A percentile compares a stretch with the other conserved stretches of the same genome.
phyloP scores from a whole-genome alignment of 92 coral and sea anemone genomes.

The Umimayanthus chanpuru region DNA sequence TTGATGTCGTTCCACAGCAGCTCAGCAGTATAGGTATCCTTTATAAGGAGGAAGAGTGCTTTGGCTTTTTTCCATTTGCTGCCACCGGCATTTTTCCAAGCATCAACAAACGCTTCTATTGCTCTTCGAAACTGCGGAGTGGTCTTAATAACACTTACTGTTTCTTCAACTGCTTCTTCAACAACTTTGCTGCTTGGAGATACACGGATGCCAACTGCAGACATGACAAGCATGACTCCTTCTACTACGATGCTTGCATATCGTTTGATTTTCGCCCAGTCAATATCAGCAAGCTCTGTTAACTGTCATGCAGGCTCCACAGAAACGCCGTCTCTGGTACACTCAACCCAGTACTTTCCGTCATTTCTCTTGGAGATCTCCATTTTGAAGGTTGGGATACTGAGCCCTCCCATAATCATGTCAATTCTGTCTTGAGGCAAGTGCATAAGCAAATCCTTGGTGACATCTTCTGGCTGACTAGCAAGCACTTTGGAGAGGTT shows the following conservation, averaged over 20 bases:
- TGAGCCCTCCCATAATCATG: slow-evolving; percentile 56
- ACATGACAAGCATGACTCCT: slow-evolving; percentile 54
- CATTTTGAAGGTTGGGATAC: slow-evolving; percentile 60
- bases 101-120: slow-evolving; percentile 35
- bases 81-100: slow-evolving; percentile 61
- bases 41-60: slow-evolving; percentile 58
- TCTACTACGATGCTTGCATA: slow-evolving; percentile 69
- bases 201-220: slow-evolving; percentile 50
- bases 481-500: slow-evolving; percentile 65
- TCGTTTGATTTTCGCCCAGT: slow-evolving; percentile 52
- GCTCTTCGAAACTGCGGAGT: slow-evolving; percentile 44
- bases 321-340: slow-evolving; percentile 49
- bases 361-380: slow-evolving; percentile 49
- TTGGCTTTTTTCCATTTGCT: slow-evolving; percentile 48
- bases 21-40: slow-evolving; percentile 43
- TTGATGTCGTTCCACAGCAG: slow-evolving; percentile 59
- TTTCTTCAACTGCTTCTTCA: slow-evolving; percentile 36
- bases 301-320: slow-evolving; percentile 49
- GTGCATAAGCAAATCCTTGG: slow-evolving; percentile 51
- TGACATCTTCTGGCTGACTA: slow-evolving; percentile 61
- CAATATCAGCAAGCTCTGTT: slow-evolving; percentile 36
- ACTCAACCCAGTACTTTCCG: slow-evolving; percentile 56
- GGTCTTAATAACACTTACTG: background rate
- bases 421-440: slow-evolving; percentile 57
- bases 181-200: slow-evolving; percentile 2